Base-by-base conservation (phyloP, 2,113 vertebrate genomes). In the Guaruba guarouba region DNA sequence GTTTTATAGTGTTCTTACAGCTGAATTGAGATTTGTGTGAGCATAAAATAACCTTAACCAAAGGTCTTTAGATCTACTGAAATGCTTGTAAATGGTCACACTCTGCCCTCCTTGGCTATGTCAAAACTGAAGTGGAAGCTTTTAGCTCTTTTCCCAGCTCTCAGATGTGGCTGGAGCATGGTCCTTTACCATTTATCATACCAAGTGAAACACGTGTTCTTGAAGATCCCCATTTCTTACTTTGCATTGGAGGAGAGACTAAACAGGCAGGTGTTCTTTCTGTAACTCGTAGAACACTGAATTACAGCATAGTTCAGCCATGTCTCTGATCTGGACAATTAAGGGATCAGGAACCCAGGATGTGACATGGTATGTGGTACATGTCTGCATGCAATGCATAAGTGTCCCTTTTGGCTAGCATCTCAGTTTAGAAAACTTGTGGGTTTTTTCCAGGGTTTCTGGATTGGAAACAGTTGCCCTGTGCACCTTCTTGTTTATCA, bases 61-160 rank as follows among this genome's bases (percentile, higher is more conserved):
- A n/a, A 82, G 48, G 18, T 17, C 43, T 93, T 86, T 63, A 66
- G 83, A 92, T 14, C 61, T 83, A 27, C 71, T 67, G 73, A 88
- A 74, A n/a, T 2, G 1, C 66, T 71, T 89, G 13, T 81, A 17
- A 77, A 6, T 59, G 6, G 46, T 67, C 20, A 8, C 17, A 8
- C 2, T 33, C 59, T 88, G 55, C 29, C 8, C 5, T 92, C 23
- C 35, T 93, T 76, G 61, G 39, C 51, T 28, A 4, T 55, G 43
- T 64, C 14, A 67, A 80, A 94, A 69, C 68, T 35, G 41, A 69
- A 74, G 33, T 19, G 51, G 70, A n/a, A 82, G 15, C 28, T 55
- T 91, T 91, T 41, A 57, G 31, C 31, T 79, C 13, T 74, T 85
- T 71, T 74, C 49, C 15, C 1, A 23, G 25, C 68, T 84, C 25